Base-by-base conservation (phyloP, 2,113 vertebrate genomes). In the Nibea albiflora region DNA sequence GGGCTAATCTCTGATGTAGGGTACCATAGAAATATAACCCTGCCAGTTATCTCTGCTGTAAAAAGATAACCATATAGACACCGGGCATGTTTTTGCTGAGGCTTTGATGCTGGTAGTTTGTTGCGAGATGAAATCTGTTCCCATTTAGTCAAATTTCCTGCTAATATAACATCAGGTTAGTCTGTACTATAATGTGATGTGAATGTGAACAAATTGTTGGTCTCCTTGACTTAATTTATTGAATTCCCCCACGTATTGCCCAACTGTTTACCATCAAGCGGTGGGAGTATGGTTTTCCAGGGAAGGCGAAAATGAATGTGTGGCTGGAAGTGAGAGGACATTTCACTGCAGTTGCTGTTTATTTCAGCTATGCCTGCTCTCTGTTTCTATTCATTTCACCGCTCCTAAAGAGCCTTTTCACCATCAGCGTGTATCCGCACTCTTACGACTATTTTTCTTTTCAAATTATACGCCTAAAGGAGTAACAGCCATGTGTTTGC, bases 1-100 rank as follows among this genome's bases (percentile, higher is more conserved):
- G 49, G 3, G 28, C 53, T 70, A 5, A 65, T 70, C 50, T 80
- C 46, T 42, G 35, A 81, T 71, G 26, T 84, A 85, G 62, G 77
- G 8, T 57, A 85, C 0, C 20, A 16, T 19, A 66, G 47, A 71
- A 53, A 1, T 6, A 26, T 20, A 76, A 61, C 26, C 42, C 11
- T 0, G 44, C 11, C 44, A 31, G 44, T 72, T 60, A 66, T 53
- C 49, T 20, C n/a, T 53, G 62, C 39, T 54, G 14, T n/a, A 42
- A 39, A 11, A 54, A 19, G 22, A 56, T 39, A 35, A 39, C 7
- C 1, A 14, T 5, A 39, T 5, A 63, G 14, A 56, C 44, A 67
- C 31, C 22, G 5, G 22, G 74, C 15, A 60, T n/a, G 54, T 14
- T 60, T 60, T 6, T 16, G 5, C 47, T 56, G 62, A 56, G 5